A percentile compares a stretch with the other conserved stretches of the same genome.
These are phyloP conservation scores for Dynastes grantii DNA, from an alignment of 2,888 invertebrate genomes.

Conservation along the genomic window DNA sequence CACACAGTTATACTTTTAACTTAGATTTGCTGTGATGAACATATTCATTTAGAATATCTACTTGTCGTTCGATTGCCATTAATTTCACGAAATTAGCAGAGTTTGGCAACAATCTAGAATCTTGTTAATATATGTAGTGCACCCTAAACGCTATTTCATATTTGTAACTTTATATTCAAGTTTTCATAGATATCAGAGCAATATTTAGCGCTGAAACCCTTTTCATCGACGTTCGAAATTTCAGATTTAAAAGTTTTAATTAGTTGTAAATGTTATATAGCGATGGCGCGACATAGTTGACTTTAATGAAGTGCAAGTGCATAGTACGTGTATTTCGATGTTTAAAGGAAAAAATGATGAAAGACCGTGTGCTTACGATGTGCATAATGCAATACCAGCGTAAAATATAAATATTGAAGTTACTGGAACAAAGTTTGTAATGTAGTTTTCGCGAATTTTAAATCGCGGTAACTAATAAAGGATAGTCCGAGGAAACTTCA, in stretches of 20 bases:
- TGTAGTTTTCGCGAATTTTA: too few relatives aligned
- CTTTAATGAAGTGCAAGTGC: background rate
- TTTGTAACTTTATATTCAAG: background rate
- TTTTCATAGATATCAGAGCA: background rate
- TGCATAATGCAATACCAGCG: background rate
- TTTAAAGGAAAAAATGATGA: background rate
- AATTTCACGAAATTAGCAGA: too few relatives aligned
- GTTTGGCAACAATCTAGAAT: too few relatives aligned
- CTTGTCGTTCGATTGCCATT: too few relatives aligned
- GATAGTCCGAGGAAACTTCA: too few relatives aligned
- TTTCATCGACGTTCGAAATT: conserved; percentile 10
- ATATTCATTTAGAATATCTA: too few relatives aligned
- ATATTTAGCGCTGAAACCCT: background rate
- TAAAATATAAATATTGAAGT: background rate
- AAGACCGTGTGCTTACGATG: background rate
- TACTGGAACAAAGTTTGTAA: background rate
- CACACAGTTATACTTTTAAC: too few relatives aligned
- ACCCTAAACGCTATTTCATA: too few relatives aligned
- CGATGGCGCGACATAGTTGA: background rate
- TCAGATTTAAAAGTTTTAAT: conserved; percentile 16
- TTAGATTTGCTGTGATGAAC: too few relatives aligned
- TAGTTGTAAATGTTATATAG: conserved; percentile 1
- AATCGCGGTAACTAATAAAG: too few relatives aligned
- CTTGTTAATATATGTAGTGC: too few relatives aligned
- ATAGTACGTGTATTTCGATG: background rate